A percentile compares a stretch with the other conserved stretches of the same genome.
Evolutionary conservation across 2,888 invertebrate genomes (phyloP).

Genomic region (Malacosoma neustria): DNA sequence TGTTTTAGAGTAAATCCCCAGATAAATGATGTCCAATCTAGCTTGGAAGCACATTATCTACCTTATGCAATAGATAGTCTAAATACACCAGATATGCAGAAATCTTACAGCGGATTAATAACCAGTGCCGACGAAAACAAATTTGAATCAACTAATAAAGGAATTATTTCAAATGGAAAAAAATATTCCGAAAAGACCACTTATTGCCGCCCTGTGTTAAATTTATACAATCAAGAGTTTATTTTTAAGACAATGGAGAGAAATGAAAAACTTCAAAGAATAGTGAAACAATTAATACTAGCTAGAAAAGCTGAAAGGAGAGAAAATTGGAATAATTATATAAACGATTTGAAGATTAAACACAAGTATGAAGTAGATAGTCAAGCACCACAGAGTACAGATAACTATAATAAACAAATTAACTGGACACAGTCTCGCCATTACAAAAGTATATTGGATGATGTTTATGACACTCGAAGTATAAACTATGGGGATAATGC

Average conservation of each 20-base stretch:
- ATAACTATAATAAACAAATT: slow-evolving; percentile 24
- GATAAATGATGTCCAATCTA: background rate
- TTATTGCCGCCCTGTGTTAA: slow-evolving; percentile 31
- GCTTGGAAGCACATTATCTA: background rate
- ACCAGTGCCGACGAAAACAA: background rate
- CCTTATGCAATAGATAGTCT: background rate
- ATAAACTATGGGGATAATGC: background rate
- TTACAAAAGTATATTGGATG: slow-evolving; percentile 24
- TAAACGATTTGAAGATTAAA: slow-evolving; percentile 43
- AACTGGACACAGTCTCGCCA: slow-evolving; percentile 17
- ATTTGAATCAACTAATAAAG: background rate
- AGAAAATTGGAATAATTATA: slow-evolving; percentile 44
- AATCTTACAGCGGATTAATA: background rate
- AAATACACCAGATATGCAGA: background rate
- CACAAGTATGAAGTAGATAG: slow-evolving; percentile 15
- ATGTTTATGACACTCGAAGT: slow-evolving; percentile 19
- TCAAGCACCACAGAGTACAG: slow-evolving; percentile 14
- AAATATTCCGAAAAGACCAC: slow-evolving; percentile 33
- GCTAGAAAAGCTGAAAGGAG: slow-evolving; percentile 36
- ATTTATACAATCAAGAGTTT: slow-evolving; percentile 29
- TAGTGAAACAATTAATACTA: slow-evolving; percentile 31
- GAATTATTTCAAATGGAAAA: background rate
- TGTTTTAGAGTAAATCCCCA: background rate
- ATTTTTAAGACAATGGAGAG: slow-evolving; percentile 32
- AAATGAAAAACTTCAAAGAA: slow-evolving; percentile 31